Conservation (phyloP, 92 coral and sea anemone genomes). For the Montipora capitata region DNA sequence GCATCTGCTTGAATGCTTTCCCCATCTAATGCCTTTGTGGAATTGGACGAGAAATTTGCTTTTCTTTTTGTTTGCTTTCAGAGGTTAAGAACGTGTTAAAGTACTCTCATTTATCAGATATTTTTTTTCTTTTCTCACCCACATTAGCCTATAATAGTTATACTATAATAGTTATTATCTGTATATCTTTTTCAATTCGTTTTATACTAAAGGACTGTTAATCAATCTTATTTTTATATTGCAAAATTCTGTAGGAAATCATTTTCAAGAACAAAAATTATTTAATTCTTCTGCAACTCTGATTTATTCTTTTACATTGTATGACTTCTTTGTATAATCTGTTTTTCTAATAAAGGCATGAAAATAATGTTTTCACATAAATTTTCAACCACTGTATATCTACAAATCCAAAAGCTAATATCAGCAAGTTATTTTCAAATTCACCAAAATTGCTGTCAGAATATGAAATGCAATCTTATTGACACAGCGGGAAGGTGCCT, state of each 20-base stretch:
- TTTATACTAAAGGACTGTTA: not conserved
- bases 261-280: not conserved
- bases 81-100: not conserved
- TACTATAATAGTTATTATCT: too few species aligned
- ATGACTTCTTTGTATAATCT: not conserved
- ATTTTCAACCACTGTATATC: too few species aligned
- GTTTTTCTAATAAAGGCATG: conserved; percentile 17
- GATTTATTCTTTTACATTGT: not conserved
- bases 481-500: too few species aligned
- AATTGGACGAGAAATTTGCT: not conserved
- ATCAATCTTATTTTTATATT: conserved; percentile 25
- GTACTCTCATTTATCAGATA: not conserved
- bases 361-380: too few species aligned
- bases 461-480: too few species aligned
- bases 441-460: too few species aligned
- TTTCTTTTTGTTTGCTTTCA: not conserved
- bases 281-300: not conserved
- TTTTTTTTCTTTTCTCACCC: not conserved
- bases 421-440: too few species aligned
- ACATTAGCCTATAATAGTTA: not conserved
- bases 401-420: too few species aligned
- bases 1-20: not conserved
- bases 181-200: too few species aligned
- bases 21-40: not conserved
- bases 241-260: not conserved